These are phyloP conservation scores for Microplitis deprimator DNA, from an alignment of 2,888 invertebrate genomes.

Conservation along the genomic window DNA sequence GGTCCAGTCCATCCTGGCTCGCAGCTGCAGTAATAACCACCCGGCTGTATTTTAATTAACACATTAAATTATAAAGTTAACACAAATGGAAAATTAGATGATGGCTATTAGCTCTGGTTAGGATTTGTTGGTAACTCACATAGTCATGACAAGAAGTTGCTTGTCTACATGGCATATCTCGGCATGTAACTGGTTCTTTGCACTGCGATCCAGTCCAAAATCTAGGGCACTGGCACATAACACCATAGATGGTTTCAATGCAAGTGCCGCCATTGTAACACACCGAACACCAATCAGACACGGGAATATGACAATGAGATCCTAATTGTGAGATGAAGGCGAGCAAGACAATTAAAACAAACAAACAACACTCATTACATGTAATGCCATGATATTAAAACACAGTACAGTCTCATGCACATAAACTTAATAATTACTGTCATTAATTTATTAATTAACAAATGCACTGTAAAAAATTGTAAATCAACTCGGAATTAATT, in stretches of 20 bases:
- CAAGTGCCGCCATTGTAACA: conserved; percentile 75
- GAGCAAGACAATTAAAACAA: conserved; percentile 17
- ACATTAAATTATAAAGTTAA: conserved; percentile 44
- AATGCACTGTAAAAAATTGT: too few species aligned
- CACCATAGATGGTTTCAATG: conserved; percentile 61
- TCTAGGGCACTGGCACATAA: conserved; percentile 62
- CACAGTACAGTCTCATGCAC: background rate
- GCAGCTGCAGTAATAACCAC: conserved; percentile 80
- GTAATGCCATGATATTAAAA: background rate
- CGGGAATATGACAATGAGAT: conserved; percentile 56
- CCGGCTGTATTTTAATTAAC: conserved; percentile 64
- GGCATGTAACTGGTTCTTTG: conserved; percentile 68
- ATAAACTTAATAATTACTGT: background rate
- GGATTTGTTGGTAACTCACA: conserved; percentile 73
- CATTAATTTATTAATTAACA: background rate
- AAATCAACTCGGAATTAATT: too few species aligned
- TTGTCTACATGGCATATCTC: conserved; percentile 76
- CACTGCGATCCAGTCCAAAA: conserved; percentile 71
- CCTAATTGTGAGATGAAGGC: conserved; percentile 51
- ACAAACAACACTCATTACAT: background rate
- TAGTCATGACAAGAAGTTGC: conserved; percentile 77
- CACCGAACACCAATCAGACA: conserved; percentile 62
- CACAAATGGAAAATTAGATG: conserved; percentile 11
- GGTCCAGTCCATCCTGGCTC: conserved; percentile 79
- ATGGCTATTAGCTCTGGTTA: background rate